These are phyloP conservation scores for Parambassis ranga DNA, from an alignment of 2,797 vertebrate genomes.

Conservation along the genomic window DNA sequence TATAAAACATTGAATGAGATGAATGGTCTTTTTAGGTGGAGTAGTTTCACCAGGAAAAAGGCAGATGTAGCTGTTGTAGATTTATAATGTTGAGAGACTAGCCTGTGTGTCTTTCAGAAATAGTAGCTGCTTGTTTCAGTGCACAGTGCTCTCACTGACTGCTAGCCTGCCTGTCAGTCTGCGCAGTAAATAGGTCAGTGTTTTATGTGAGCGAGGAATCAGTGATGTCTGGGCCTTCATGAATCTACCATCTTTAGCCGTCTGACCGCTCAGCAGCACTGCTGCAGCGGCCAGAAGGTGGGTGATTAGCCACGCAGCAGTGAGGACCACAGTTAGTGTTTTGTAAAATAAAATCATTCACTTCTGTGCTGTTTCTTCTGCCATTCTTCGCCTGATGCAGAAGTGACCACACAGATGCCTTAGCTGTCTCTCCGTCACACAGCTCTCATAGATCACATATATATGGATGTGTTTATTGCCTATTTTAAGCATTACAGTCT, in stretches of 20 bases:
- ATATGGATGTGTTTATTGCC: too few relatives aligned
- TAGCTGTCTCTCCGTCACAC: constrained; percentile 8
- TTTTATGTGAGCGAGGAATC: constrained; percentile 66
- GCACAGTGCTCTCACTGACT: constrained; percentile 45
- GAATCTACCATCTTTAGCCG: constrained; percentile 50
- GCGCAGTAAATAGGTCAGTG: constrained; percentile 74
- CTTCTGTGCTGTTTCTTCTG: not conserved
- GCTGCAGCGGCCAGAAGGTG: constrained; percentile 17
- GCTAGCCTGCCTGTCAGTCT: constrained; percentile 47
- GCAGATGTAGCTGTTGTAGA: constrained; percentile 8
- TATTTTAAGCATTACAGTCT: too few relatives aligned
- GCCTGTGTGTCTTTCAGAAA: constrained; percentile 44
- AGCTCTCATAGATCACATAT: too few relatives aligned
- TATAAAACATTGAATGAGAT: not conserved
- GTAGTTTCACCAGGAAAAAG: not conserved
- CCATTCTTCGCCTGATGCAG: not conserved
- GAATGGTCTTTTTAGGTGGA: not conserved
- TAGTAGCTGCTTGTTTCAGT: constrained; percentile 59
- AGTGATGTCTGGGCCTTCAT: constrained; percentile 50
- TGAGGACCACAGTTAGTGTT: not conserved
- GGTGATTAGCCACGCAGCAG: constrained; percentile 12
- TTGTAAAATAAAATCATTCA: not conserved
- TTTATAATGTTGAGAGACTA: constrained; percentile 31
- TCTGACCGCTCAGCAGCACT: constrained; percentile 14
- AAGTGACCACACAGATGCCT: constrained; percentile 7